These are phyloP conservation scores for Protophormia terraenovae DNA, from an alignment of 2,888 invertebrate species.

Conservation along the genomic window DNA sequence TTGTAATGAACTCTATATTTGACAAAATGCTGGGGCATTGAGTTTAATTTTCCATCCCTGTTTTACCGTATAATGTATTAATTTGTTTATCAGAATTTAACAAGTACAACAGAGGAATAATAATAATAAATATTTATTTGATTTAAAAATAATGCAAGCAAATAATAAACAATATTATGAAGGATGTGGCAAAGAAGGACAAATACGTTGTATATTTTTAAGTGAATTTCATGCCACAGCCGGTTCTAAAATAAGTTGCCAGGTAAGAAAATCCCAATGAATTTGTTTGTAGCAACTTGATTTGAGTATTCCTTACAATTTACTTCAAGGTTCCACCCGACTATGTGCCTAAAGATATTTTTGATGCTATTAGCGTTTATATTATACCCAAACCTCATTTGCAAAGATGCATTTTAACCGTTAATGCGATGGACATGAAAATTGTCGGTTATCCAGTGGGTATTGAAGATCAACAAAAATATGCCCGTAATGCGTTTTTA, in stretches of 20 bases:
- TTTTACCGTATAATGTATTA: too few relatives aligned
- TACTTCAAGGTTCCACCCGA: slow-evolving; percentile 90
- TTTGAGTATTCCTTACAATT: background rate
- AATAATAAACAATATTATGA: slow-evolving; percentile 77
- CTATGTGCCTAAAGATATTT: slow-evolving; percentile 94
- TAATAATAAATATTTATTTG: background rate
- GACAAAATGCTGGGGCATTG: too few relatives aligned
- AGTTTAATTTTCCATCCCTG: too few relatives aligned
- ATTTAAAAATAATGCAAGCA: slow-evolving; percentile 58
- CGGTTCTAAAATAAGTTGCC: slow-evolving; percentile 92
- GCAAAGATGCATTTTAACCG: slow-evolving; percentile 93
- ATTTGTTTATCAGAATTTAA: background rate
- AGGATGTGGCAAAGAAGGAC: slow-evolving; percentile 87
- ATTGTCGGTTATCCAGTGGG: slow-evolving; percentile 96
- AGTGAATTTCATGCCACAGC: slow-evolving; percentile 89
- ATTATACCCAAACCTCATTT: slow-evolving; percentile 97
- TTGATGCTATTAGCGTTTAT: slow-evolving; percentile 96
- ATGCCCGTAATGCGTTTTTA: slow-evolving; percentile 95
- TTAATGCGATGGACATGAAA: slow-evolving; percentile 90
- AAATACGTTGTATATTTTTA: slow-evolving; percentile 91
- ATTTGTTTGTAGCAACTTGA: background rate
- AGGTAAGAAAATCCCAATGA: slow-evolving; percentile 83
- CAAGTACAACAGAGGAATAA: background rate
- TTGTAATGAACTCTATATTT: too few relatives aligned
- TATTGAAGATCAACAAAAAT: slow-evolving; percentile 93